Conservation (phyloP, 2,888 invertebrate species). For the Habrosyne pyritoides region DNA sequence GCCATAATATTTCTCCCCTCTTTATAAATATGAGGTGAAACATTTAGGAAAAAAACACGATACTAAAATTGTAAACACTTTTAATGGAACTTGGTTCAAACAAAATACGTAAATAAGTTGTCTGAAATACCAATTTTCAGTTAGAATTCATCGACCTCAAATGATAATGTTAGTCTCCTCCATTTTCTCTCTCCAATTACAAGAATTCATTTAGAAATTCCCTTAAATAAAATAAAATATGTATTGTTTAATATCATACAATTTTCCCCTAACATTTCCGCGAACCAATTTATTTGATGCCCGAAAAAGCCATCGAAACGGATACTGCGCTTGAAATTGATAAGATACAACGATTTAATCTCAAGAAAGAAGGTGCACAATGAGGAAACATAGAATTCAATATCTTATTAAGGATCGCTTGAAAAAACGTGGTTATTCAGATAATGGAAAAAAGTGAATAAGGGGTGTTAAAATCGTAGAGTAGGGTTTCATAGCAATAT, state of each 20-base stretch:
- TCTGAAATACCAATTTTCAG: too few species aligned
- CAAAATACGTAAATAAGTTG: too few species aligned
- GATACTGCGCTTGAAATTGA: slow-evolving; percentile 17
- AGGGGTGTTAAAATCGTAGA: neutral
- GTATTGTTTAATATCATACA: neutral
- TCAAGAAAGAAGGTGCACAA: slow-evolving; percentile 21
- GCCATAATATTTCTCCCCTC: too few species aligned
- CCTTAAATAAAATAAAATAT: too few species aligned
- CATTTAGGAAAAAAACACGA: too few species aligned
- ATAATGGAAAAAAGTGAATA: neutral
- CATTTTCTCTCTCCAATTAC: too few species aligned
- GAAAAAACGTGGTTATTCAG: neutral
- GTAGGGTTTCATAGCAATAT: neutral
- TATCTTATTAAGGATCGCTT: slow-evolving; percentile 15
- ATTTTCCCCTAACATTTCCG: slow-evolving; percentile 9
- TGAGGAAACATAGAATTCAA: slow-evolving; percentile 16
- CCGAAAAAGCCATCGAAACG: slow-evolving; percentile 15
- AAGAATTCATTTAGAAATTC: too few species aligned
- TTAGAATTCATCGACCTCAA: too few species aligned
- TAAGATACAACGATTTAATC: slow-evolving; percentile 21
- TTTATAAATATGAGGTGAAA: too few species aligned
- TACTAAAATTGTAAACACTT: too few species aligned
- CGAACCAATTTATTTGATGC: slow-evolving; percentile 16
- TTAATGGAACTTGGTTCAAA: too few species aligned
- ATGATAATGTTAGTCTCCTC: too few species aligned